Base-by-base conservation (phyloP, 23 tunicate genomes). In the Ciona savignyi region DNA sequence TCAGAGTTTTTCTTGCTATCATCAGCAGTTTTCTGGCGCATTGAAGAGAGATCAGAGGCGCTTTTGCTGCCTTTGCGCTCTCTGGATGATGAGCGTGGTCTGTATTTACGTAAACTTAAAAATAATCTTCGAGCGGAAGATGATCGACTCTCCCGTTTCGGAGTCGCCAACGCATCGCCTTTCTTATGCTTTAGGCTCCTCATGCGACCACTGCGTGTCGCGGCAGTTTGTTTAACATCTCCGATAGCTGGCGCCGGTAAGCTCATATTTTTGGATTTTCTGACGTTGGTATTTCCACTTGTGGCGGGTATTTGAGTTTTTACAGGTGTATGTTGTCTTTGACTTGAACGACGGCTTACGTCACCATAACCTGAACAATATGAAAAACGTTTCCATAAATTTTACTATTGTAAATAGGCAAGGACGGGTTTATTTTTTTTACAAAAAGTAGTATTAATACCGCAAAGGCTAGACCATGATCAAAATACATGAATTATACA, bases 111-210 rank as follows among this genome's bases (percentile, higher is more conserved):
- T 20, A 88, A 66, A 60, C 96, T 88, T 2, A 68, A 77, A 32
- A 88, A 82, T 25, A 88, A 28, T 29, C 78, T 77, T 4, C 96
- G 72, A 0, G 96, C 96, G 1, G 96, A 88, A 1, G 96, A 78
- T 2, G 96, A 88, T 25, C 86, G 62, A 21, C 82, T 29, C 21
- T 71, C 70, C 28, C 75, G 29, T 9, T 70, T 33, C 2, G 30
- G 15, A 1, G 75, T 15, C 28, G 49, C 4, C 1, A 25, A 67
- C 2, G 35, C 67, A 28, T 80, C 35, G 19, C 34, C 62, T 48
- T 81, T 73, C 26, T 75, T 82, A 2, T 82, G 80, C 33, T 82
- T 82, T 11, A 82, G 65, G 21, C 77, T 77, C 1, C 80, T 69
- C 75, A 82, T 32, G 62, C 80, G 70, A 4, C 87, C 87, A 30